A percentile compares a stretch with the other conserved stretches of the same genome.
These are phyloP conservation scores for Apodemia hepburni DNA, from an alignment of 2,888 invertebrate genomes.

Conservation along the genomic window DNA sequence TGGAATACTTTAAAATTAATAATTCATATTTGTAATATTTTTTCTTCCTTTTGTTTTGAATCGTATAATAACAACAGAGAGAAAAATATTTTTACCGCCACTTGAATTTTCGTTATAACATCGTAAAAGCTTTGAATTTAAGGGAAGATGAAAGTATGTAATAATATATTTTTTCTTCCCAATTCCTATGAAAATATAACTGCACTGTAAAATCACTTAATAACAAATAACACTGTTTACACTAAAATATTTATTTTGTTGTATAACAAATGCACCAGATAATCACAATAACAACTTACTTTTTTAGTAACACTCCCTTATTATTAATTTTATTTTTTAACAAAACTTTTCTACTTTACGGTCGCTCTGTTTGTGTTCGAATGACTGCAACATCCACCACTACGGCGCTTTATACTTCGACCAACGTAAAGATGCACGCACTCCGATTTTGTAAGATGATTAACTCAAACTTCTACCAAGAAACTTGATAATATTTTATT, in stretches of 20 bases:
- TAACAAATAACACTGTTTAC: conserved; percentile 10
- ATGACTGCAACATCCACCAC: conserved; percentile 67
- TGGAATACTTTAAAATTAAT: neutral
- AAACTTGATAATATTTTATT: conserved; percentile 33
- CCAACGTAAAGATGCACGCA: conserved; percentile 69
- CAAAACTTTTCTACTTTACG: conserved; percentile 59
- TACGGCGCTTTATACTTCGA: conserved; percentile 73
- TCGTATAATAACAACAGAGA: no score
- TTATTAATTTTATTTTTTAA: conserved; percentile 48
- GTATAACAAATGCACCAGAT: conserved; percentile 23
- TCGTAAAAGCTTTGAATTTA: no score
- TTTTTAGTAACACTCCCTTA: conserved; percentile 49
- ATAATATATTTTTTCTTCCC: no score
- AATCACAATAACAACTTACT: conserved; percentile 49
- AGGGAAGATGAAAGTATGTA: no score
- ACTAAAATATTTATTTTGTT: conserved; percentile 1
- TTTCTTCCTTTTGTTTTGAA: neutral
- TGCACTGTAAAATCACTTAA: conserved; percentile 9
- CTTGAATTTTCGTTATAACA: no score
- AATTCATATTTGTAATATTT: neutral
- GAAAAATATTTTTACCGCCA: no score
- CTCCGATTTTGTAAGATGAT: conserved; percentile 74
- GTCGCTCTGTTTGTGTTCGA: conserved; percentile 71
- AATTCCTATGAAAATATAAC: neutral
- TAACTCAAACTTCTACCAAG: conserved; percentile 61